These are phyloP conservation scores for Pica pica DNA, from an alignment of 2,113 vertebrate genomes.

Conservation along the genomic window DNA sequence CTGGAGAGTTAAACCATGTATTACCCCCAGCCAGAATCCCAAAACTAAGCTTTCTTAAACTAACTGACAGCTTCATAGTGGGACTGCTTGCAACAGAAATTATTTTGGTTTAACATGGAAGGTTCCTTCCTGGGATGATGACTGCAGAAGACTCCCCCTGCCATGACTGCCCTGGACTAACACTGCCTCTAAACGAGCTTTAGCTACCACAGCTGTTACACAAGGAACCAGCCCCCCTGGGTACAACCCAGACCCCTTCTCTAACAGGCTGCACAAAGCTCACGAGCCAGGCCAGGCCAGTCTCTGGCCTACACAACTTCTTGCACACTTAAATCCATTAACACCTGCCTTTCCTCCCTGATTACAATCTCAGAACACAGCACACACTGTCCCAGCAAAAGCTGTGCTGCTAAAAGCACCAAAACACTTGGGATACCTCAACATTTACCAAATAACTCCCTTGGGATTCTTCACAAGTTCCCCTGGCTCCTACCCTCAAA, in stretches of 20 bases:
- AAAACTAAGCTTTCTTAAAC: background rate
- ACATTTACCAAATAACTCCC: background rate
- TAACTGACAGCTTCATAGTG: background rate
- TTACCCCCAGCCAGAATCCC: background rate
- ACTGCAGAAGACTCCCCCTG: background rate
- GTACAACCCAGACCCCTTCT: background rate
- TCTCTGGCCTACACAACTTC: background rate
- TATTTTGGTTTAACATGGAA: background rate
- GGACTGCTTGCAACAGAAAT: background rate
- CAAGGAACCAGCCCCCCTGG: background rate
- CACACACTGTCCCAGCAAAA: background rate
- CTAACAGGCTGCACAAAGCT: background rate
- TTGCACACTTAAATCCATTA: background rate
- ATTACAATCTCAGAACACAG: background rate
- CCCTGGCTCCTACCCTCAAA: background rate
- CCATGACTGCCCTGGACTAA: background rate
- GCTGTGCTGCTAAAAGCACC: background rate
- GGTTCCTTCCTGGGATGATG: background rate
- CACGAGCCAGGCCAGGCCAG: background rate
- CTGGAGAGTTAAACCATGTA: background rate
- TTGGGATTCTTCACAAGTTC: background rate
- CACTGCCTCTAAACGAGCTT: background rate
- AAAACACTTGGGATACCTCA: background rate
- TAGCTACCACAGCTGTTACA: background rate
- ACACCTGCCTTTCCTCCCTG: background rate